phyloP scores from a whole-genome alignment of 2,888 invertebrate species.

The Hyposoter dolosus region DNA sequence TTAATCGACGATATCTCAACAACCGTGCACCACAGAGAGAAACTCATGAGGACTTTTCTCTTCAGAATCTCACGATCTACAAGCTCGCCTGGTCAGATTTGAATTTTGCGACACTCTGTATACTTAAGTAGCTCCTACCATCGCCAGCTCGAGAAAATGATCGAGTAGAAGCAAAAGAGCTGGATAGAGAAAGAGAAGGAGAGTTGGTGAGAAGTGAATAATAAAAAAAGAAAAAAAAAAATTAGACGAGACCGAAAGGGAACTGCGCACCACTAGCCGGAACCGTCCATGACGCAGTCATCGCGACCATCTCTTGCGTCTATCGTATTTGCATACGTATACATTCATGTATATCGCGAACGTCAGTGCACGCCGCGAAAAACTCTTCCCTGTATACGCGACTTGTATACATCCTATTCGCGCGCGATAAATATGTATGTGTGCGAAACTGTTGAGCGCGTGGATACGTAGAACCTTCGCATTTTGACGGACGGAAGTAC shows the following conservation, averaged over 20 bases:
- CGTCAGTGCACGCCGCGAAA: slow-evolving; percentile 35
- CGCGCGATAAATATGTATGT: slow-evolving; percentile 14
- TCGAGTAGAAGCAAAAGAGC: slow-evolving; percentile 56
- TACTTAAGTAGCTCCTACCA: slow-evolving; percentile 57
- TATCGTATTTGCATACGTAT: slow-evolving; percentile 80
- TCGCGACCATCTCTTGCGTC: slow-evolving; percentile 82
- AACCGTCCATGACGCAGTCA: slow-evolving; percentile 83
- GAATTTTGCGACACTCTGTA: not conserved
- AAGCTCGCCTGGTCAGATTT: not conserved
- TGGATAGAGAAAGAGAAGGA: slow-evolving; percentile 52
- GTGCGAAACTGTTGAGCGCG: slow-evolving; percentile 43
- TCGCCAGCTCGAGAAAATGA: slow-evolving; percentile 69
- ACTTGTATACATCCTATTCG: not conserved
- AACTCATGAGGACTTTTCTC: not conserved
- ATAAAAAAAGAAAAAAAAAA: slow-evolving; percentile 66
- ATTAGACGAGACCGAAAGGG: slow-evolving; percentile 78
- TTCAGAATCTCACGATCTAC: not conserved
- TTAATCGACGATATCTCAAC: not conserved
- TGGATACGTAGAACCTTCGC: slow-evolving; percentile 53
- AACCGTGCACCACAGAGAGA: not conserved
- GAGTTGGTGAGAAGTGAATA: slow-evolving; percentile 67
- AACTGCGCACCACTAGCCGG: slow-evolving; percentile 85
- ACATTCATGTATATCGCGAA: slow-evolving; percentile 6
- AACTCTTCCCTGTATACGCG: slow-evolving; percentile 23
- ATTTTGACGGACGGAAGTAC: slow-evolving; percentile 68